phyloP scores from a whole-genome alignment of 2,113 vertebrate genomes.

The Sporophila hypoxantha region DNA sequence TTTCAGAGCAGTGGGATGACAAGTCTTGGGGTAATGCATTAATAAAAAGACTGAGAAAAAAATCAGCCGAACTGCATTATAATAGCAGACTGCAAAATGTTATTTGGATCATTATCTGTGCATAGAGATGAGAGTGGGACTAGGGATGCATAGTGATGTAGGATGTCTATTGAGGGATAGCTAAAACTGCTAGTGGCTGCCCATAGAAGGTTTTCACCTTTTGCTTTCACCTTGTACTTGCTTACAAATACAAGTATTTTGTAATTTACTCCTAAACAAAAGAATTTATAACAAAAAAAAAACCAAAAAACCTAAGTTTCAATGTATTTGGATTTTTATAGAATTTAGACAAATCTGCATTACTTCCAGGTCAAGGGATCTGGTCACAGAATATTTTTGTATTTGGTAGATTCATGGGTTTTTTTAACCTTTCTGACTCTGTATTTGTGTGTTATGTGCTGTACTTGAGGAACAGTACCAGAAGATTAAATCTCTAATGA shows the following conservation, averaged over 20 bases:
- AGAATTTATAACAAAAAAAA: background rate
- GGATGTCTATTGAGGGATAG: background rate
- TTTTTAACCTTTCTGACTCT: background rate
- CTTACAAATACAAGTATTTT: background rate
- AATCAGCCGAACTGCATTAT: background rate
- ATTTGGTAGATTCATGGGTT: background rate
- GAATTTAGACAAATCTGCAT: background rate
- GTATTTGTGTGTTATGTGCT: background rate
- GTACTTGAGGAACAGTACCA: background rate
- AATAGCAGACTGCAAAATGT: background rate
- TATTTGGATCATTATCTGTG: background rate
- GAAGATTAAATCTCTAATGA: background rate
- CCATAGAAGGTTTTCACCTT: background rate
- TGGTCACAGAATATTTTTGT: background rate
- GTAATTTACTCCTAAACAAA: background rate
- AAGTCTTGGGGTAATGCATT: background rate
- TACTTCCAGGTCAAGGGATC: background rate
- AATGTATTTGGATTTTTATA: background rate
- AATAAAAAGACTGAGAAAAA: background rate
- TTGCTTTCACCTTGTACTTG: background rate
- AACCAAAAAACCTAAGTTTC: background rate
- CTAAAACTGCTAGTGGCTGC: background rate
- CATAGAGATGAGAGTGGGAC: background rate
- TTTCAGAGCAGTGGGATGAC: slow-evolving; percentile 26
- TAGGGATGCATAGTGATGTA: background rate